Base-by-base conservation (phyloP, 2,797 vertebrate species). In the Amniataba percoides region DNA sequence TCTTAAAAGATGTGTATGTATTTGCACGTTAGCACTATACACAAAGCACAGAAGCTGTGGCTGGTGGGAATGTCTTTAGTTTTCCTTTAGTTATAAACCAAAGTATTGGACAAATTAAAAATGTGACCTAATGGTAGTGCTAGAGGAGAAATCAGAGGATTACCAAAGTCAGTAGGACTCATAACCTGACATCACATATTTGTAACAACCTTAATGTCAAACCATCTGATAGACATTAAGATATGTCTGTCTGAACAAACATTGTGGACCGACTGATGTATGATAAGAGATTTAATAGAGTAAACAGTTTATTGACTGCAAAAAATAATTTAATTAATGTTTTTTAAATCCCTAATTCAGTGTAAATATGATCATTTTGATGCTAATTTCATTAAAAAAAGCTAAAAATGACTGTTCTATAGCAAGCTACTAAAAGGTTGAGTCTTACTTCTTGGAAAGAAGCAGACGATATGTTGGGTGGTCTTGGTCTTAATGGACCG, bases 401-500 rank as follows among this genome's bases (percentile, higher is more conserved):
- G 18, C 14, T n/a, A 39, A 43, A 60, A 43, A n/a, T 45, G 52
- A n/a, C 11, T n/a, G 42, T 43, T 58, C 45, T 16, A 16, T 2
- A n/a, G 19, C 31, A 27, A 31, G 39, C 66, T 34, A 16, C 27
- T 11, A 5, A 18, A n/a, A 46, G 18, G 34, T 21, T 18, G n/a
- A 65, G 69, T 42, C 15, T 56, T 18, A n/a, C 15, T 14, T 74
- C 31, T 25, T 18, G 55, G n/a, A 25, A 40, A 36, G 46, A 48
- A 15, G 15, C 7, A 13, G 62, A 16, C 0, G 2, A 15, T 74
- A 53, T 61, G 58, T 80, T 75, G 83, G 80, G 84, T 81, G 89
- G 78, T 75, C 79, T 64, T 68, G 58, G 46, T 74, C 51, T 62
- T 72, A 78, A 75, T 80, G 80, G 70, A 64, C 51, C 21, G 0